These are phyloP conservation scores for Neoseiulus cucumeris DNA, from an alignment of 1,140 invertebrate species.

Conservation along the genomic window DNA sequence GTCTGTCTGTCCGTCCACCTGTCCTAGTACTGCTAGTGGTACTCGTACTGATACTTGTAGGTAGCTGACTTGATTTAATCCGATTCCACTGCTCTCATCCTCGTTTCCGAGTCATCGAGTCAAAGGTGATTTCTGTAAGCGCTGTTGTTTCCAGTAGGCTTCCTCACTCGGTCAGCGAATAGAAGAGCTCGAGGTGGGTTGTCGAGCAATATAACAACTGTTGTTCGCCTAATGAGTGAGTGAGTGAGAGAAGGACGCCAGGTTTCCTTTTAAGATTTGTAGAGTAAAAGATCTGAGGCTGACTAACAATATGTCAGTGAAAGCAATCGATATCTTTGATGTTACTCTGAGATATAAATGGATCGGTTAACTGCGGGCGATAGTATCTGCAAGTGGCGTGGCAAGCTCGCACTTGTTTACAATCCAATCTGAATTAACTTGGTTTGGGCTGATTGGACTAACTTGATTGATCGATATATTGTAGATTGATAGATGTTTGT, in stretches of 20 bases:
- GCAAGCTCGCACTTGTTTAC: too few species aligned
- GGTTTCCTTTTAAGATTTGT: neutral
- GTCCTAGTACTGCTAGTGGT: neutral
- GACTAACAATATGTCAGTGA: neutral
- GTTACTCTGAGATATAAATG: conserved; percentile 11
- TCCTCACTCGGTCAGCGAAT: too few species aligned
- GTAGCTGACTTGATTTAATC: neutral
- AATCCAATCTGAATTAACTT: too few species aligned
- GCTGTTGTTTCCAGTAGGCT: too few species aligned
- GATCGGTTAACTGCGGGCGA: neutral
- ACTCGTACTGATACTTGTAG: neutral
- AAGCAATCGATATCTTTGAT: neutral
- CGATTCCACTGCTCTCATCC: neutral
- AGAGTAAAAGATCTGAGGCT: neutral
- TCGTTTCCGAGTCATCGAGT: too few species aligned
- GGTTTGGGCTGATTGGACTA: too few species aligned
- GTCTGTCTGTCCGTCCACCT: neutral
- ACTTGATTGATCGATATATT: too few species aligned
- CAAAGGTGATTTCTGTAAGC: too few species aligned
- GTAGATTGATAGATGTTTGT: too few species aligned
- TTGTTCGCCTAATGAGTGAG: neutral
- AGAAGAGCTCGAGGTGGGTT: too few species aligned
- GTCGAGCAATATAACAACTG: neutral
- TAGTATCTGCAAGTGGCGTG: too few species aligned
- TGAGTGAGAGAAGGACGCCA: neutral